Percentiles rank a stretch among this genome's conserved stretches.
These are phyloP conservation scores for Actinia equina DNA, from an alignment of 64 coral and sea anemone genomes.

Conservation along the genomic window DNA sequence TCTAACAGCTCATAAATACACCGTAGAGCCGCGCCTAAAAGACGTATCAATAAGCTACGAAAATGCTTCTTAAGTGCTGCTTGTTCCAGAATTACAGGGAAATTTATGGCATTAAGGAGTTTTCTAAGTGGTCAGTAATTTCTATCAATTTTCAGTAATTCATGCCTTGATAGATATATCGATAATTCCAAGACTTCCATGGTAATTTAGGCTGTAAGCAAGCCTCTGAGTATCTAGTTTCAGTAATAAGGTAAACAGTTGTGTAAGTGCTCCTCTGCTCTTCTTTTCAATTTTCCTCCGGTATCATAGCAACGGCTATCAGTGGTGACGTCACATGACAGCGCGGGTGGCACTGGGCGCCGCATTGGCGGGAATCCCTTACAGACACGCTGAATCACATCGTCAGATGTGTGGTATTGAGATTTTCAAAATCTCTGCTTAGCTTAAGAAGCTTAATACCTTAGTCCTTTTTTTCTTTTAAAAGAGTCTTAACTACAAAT, in stretches of 20 bases:
- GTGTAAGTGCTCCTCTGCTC: slow-evolving; percentile 22
- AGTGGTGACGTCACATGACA: slow-evolving; percentile 37
- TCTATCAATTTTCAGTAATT: background rate
- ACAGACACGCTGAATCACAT: background rate
- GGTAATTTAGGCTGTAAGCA: slow-evolving; percentile 29
- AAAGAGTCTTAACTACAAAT: background rate
- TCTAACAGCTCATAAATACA: background rate
- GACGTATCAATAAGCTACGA: background rate
- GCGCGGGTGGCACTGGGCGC: slow-evolving; percentile 14
- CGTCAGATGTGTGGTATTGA: slow-evolving; percentile 13
- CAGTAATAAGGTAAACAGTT: slow-evolving; percentile 49
- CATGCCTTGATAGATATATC: background rate
- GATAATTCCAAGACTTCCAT: slow-evolving; percentile 9
- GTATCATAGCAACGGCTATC: slow-evolving; percentile 21
- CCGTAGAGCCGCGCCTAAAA: background rate
- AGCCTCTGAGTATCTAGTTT: slow-evolving; percentile 41
- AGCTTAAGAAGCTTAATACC: background rate
- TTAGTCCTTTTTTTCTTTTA: background rate
- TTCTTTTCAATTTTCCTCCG: background rate
- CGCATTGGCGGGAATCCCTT: slow-evolving; percentile 14
- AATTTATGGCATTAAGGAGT: slow-evolving; percentile 17
- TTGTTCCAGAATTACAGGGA: slow-evolving; percentile 8
- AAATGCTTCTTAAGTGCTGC: slow-evolving; percentile 6
- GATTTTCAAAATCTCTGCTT: slow-evolving; percentile 9
- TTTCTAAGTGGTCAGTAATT: background rate